Evolutionary conservation across 2,797 vertebrate genomes (phyloP).

Genomic region (Aotus griseimembra): DNA sequence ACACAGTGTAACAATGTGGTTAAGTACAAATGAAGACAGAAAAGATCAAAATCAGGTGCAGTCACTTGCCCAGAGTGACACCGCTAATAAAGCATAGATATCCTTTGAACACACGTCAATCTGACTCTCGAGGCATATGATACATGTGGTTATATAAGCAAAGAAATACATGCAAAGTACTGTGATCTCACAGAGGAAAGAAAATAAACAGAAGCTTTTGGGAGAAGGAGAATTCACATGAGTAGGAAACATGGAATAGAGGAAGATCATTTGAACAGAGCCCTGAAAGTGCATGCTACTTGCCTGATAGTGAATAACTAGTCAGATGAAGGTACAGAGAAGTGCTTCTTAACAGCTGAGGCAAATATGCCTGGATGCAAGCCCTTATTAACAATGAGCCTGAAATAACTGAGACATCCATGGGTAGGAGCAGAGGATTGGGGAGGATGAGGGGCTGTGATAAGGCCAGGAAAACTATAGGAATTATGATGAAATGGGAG

Average conservation of each 20-base stretch:
- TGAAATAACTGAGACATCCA: not conserved
- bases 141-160: not conserved
- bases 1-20: not conserved
- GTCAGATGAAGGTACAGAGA: not conserved
- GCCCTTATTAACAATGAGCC: not conserved
- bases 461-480: not conserved
- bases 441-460: not conserved
- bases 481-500: too few relatives aligned
- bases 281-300: not conserved
- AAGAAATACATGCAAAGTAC: not conserved
- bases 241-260: not conserved
- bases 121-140: not conserved
- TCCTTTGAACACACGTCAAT: not conserved
- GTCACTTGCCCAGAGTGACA: not conserved
- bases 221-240: not conserved
- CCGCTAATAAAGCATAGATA: not conserved
- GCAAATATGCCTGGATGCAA: too few relatives aligned
- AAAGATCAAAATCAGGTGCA: not conserved
- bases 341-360: not conserved
- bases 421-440: fast-evolving
- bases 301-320: not conserved
- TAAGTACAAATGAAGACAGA: not conserved
- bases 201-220: not conserved
- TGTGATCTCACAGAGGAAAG: not conserved
- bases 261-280: not conserved